Evolutionary conservation across 1,140 invertebrate species (phyloP).

Genomic region (Periplaneta americana): DNA sequence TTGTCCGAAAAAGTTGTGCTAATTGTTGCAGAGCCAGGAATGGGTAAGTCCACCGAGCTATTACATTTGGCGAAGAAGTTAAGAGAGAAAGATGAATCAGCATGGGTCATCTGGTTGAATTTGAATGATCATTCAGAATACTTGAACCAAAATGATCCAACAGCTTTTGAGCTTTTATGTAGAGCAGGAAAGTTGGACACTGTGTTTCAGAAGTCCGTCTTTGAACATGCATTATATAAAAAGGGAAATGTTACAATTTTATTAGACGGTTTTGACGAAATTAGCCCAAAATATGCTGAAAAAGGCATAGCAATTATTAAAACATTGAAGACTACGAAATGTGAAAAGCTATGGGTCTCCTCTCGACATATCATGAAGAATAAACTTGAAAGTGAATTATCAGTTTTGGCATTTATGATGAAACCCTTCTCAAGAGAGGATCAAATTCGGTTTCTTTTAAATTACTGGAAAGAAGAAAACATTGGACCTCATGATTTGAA

Average conservation of each 20-base stretch:
- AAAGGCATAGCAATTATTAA: background rate
- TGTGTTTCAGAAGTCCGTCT: background rate
- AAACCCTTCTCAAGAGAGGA: conserved; percentile 8
- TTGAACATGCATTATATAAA: background rate
- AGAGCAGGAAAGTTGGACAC: background rate
- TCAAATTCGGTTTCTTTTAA: conserved; percentile 4
- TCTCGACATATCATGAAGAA: background rate
- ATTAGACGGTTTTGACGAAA: conserved; percentile 21
- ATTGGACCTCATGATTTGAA: background rate
- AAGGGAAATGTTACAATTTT: conserved; percentile 2
- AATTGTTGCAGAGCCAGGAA: conserved; percentile 5
- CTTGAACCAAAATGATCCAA: background rate
- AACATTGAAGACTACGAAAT: background rate
- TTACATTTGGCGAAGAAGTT: background rate
- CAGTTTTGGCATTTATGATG: background rate
- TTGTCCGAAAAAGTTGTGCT: background rate
- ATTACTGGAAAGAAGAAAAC: background rate
- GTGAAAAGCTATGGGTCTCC: conserved; percentile 13
- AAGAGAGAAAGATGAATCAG: background rate
- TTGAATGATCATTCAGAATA: conserved; percentile 11
- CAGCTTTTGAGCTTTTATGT: background rate
- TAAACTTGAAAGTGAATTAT: conserved; percentile 10
- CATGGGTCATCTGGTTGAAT: conserved; percentile 7
- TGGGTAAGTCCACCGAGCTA: conserved; percentile 14
- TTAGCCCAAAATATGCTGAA: conserved; percentile 1